Evolutionary conservation across 1,140 invertebrate genomes (phyloP), one percentile per base, ranked within the genome.

Genomic region (Anastrepha ludens): DNA sequence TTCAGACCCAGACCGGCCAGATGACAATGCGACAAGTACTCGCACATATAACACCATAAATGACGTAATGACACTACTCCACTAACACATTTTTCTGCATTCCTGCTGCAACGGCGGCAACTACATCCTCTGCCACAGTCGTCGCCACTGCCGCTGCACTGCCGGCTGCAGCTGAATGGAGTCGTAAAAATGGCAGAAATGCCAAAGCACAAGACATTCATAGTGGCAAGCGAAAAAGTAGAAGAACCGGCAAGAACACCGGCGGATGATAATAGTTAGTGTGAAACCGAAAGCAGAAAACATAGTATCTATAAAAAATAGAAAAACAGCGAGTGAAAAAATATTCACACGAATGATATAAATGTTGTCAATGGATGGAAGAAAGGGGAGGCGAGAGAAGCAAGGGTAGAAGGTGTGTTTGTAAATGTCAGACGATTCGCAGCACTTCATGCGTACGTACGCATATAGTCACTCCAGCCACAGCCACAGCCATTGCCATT

Each of bases 31-130:
- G 55, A 88, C 81, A 44, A 88, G 39, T 17, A 58, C 50, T 41
- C 59, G 29, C 39, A 74, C 67, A 74, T 44, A 41, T 8, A 58
- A 88, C 55, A 86, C 67, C 86, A 65, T 39, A 65, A 91, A 91
- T 93, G 92, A 93, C 92, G 92, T 93, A 93, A 93, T 93, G 90
- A 87, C 90, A 92, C 91, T 93, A 93, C 91, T 93, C 92, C 91
- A 93, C 92, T 93, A 93, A 93, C 92, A 93, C 92, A 93, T 93
- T 92, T 92, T 93, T 92, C 92, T 93, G 91, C 91, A 92, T 91
- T 92, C 91, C 90, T 92, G 55, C 74, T 55, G 74, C 74, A 81
- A 81, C 74, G 47, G 74, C 74, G 47, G 44, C 74, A 81, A 81
- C 74, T 81, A 81, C 47, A 55, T 29, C 74, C 47, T 55, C 70